phyloP scores from a whole-genome alignment of 2,797 vertebrate species.

The Gymnothorax reevesii region DNA sequence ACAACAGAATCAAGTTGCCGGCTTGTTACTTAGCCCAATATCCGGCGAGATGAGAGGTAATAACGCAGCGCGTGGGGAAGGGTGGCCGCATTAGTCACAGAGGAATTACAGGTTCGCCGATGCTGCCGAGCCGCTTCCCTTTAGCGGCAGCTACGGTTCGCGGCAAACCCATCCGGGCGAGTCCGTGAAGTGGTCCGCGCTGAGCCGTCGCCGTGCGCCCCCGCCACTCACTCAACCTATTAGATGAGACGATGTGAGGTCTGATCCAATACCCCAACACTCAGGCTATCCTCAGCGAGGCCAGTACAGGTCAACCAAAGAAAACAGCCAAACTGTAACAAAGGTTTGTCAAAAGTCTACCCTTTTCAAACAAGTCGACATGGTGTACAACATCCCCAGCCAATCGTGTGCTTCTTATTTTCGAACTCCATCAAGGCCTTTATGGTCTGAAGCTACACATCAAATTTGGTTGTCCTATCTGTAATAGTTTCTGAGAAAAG shows the following conservation, averaged over 20 bases:
- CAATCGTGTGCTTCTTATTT: no score
- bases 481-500: no score
- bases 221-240: background rate
- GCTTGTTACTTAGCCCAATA: slow-evolving; percentile 72
- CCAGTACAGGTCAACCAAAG: no score
- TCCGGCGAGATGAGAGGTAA: slow-evolving; percentile 66
- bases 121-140: background rate
- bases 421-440: no score
- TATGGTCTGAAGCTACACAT: no score
- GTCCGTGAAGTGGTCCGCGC: slow-evolving; percentile 1
- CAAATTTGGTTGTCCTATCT: no score
- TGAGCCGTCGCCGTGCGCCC: background rate
- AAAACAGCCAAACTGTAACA: no score
- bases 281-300: background rate
- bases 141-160: background rate
- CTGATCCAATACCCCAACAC: background rate
- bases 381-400: no score
- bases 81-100: slow-evolving; percentile 61
- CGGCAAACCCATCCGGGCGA: background rate
- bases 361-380: no score
- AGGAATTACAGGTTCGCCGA: slow-evolving; percentile 33
- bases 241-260: background rate
- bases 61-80: slow-evolving; percentile 62
- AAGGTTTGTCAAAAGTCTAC: no score
- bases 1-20: slow-evolving; percentile 67